Evolutionary conservation across 2,797 vertebrate genomes (phyloP).

Genomic region (Hippocampus kuda): DNA sequence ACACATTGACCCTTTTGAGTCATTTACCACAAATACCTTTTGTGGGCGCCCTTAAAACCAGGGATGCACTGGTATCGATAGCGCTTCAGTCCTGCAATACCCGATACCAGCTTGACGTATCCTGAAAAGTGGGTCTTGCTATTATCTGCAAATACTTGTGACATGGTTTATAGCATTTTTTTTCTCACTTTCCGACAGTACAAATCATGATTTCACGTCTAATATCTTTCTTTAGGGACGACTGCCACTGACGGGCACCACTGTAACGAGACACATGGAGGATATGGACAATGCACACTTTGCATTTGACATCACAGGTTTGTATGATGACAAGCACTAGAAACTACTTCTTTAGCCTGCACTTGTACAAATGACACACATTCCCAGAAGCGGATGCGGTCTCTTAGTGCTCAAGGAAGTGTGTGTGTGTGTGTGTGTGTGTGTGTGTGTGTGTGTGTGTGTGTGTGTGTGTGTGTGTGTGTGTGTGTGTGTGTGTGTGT

Average conservation of each 20-base stretch:
- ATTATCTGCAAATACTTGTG: too few relatives aligned
- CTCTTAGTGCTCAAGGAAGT: background rate
- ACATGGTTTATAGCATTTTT: too few relatives aligned
- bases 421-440: slow-evolving; percentile 1
- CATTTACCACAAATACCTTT: too few relatives aligned
- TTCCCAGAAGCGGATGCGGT: background rate
- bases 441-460: background rate
- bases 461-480: slow-evolving; percentile 1
- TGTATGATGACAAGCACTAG: slow-evolving; percentile 25
- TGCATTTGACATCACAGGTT: slow-evolving; percentile 90
- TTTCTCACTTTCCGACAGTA: too few relatives aligned
- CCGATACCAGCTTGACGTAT: too few relatives aligned
- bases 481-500: too few relatives aligned
- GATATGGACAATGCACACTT: slow-evolving; percentile 74
- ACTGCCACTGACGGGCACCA: slow-evolving; percentile 78
- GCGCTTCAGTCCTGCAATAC: too few relatives aligned
- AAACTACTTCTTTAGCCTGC: background rate
- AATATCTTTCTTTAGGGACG: slow-evolving; percentile 67
- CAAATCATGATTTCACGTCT: background rate
- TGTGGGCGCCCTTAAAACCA: too few relatives aligned
- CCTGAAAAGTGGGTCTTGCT: too few relatives aligned
- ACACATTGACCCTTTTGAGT: too few relatives aligned
- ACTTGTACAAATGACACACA: background rate
- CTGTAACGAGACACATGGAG: slow-evolving; percentile 74
- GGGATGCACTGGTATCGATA: too few relatives aligned